phyloP scores from a whole-genome alignment of 2,888 invertebrate genomes.

The Tyria jacobaeae region DNA sequence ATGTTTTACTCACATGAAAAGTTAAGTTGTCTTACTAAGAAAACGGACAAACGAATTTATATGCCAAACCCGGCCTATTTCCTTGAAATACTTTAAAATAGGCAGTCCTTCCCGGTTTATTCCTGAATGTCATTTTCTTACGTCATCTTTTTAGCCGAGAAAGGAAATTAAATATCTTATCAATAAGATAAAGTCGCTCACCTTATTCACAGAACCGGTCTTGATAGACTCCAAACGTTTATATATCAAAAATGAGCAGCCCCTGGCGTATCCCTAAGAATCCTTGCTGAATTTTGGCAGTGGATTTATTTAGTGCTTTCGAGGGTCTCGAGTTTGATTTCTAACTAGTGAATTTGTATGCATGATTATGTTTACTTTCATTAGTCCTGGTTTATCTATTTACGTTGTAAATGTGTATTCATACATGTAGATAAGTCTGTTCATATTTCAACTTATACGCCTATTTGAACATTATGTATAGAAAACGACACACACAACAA shows the following conservation, averaged over 20 bases:
- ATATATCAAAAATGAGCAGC: conserved; percentile 27
- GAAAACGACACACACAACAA: too few relatives aligned
- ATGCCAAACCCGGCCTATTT: not conserved
- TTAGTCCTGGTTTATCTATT: too few relatives aligned
- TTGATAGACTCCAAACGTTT: conserved; percentile 41
- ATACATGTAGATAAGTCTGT: too few relatives aligned
- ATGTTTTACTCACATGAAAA: too few relatives aligned
- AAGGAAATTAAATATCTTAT: conserved; percentile 81
- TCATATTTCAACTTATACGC: too few relatives aligned
- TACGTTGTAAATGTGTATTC: too few relatives aligned
- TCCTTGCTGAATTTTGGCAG: not conserved
- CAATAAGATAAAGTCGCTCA: conserved; percentile 68
- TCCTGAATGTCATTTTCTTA: conserved; percentile 60
- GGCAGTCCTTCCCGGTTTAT: conserved; percentile 21
- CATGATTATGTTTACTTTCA: not conserved
- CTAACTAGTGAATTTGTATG: not conserved
- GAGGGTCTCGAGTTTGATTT: not conserved
- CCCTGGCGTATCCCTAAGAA: conserved; percentile 11
- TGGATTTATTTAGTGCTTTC: not conserved
- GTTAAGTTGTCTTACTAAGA: too few relatives aligned
- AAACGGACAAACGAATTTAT: conserved; percentile 7
- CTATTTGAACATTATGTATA: too few relatives aligned
- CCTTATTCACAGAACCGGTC: conserved; percentile 59
- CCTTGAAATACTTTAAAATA: conserved; percentile 18
- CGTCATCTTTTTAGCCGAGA: conserved; percentile 67